Percentiles rank a stretch among this genome's conserved stretches.
phyloP scores from a whole-genome alignment of 2,888 invertebrate genomes.

The Microctonus brassicae region DNA sequence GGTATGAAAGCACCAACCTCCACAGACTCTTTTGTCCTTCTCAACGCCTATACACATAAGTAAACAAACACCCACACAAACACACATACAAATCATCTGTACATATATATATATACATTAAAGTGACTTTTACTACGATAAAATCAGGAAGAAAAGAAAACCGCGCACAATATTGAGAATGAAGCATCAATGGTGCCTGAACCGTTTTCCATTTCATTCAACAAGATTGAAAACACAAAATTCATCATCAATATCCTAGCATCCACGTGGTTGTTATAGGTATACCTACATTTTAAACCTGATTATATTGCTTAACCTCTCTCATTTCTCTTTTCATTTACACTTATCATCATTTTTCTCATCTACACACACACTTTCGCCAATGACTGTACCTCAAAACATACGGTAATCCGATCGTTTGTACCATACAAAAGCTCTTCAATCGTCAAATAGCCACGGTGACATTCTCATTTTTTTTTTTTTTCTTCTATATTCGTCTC shows the following conservation, averaged over 20 bases:
- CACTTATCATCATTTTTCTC: not conserved
- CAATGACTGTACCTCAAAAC: slow-evolving; percentile 45
- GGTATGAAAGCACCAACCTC: not conserved
- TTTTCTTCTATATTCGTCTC: not conserved
- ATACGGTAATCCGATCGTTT: slow-evolving; percentile 56
- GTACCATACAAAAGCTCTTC: slow-evolving; percentile 36
- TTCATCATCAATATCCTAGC: slow-evolving; percentile 46
- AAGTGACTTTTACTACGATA: slow-evolving; percentile 2
- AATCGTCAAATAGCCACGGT: slow-evolving; percentile 11
- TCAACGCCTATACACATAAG: not conserved
- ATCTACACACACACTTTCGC: not conserved
- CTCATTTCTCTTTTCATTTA: not conserved
- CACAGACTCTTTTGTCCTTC: not conserved
- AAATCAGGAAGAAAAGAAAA: slow-evolving; percentile 8
- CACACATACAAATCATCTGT: no score
- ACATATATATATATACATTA: no score
- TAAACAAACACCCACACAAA: no score
- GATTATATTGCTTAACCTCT: not conserved
- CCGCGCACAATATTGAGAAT: not conserved
- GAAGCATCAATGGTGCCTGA: slow-evolving; percentile 4
- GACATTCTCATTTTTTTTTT: slow-evolving; percentile 22
- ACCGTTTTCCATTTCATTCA: slow-evolving; percentile 54
- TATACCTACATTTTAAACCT: not conserved
- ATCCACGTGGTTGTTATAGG: not conserved
- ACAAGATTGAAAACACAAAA: slow-evolving; percentile 56